Evolutionary conservation across 2,888 invertebrate species (phyloP), one percentile per base, ranked within the genome.

Genomic region (Nephrotoma appendiculata): DNA sequence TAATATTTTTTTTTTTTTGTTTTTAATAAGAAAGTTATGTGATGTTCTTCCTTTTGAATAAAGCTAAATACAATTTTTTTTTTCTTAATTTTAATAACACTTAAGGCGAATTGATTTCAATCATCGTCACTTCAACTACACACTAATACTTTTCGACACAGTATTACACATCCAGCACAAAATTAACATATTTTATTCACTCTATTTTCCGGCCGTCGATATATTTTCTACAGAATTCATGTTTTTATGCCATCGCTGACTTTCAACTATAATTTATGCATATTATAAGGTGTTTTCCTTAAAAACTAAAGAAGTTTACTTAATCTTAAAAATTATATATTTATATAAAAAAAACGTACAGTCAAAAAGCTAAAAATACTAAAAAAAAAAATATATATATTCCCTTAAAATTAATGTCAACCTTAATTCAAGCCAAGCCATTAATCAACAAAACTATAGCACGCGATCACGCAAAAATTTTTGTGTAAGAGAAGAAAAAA

Each of bases 341-440:
- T 31, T 31, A 31, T 31, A 31, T 31, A 31, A 71, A 44, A 31
- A 71, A 31, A 71, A 71, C 31, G 9, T 71, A 71, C 71, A 71
- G 11, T 11, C 71, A 9, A 71, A 71, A 71, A 31, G 71, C 84
- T 42, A 84, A 84, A 84, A 84, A 84, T 84, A 42, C n/a, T 45
- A 45, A 44, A 44, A 31, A 85, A 44, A 31, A 31, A 19, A 43
- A 43, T 6, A n/a, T n/a, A n/a, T 19, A 44, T 85, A 45, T 85
- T 45, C 85, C 84, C 43, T 85, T 44, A 44, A 85, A 85, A 85
- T 85, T 85, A 85, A 85, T 85, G 85, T 85, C 85, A 85, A 85
- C 85, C 85, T 85, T 85, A 85, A 85, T 85, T 85, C 85, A 19
- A 85, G 85, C 85, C 42, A 44, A 85, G 85, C 85, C 85, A 85